Evolutionary conservation across 2,888 invertebrate genomes (phyloP), one percentile per base, ranked within the genome.

Genomic region (Patella pellucida): DNA sequence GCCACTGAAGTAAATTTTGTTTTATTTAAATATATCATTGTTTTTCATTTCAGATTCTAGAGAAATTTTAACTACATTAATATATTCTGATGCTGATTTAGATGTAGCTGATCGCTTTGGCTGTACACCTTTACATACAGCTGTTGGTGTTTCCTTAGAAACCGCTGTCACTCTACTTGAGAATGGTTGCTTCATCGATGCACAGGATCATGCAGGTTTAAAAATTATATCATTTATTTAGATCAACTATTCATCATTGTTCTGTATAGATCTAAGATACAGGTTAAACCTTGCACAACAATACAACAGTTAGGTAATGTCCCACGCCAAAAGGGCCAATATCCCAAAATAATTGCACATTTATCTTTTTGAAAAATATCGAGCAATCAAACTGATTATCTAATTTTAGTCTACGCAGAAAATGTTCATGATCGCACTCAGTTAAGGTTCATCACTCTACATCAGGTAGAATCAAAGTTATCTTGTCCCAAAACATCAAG

Each of bases 201-300:
- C 78, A 9, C 85, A 85, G 69, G 86, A 86, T 77, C 84, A 84
- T 81, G 85, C 85, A 62, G 86, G 86, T 86, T 69, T 11, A 62
- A 23, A 27, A 15, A 16, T 16, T 3, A 16, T 12, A 16, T 11
- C 23, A 19, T 19, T 69, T 62, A 23, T 14, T 19, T 51, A 16
- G 11, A n/a, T 27, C 4, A 41, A 41, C 4, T 41, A 41, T 41
- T 41, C 9, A 1, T 5, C 9, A 41, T 41, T 41, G 41, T 41
- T 62, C 23, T n/a, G 31, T 31, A 23, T 14, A 14, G 9, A 62
- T 23, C 11, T 19, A 11, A 11, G 19, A 62, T n/a, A 7, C n/a
- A 12, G 14, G 23, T 19, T 7, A 7, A 7, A 41, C 41, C 41
- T 41, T 41, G 41, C 41, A 41, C 41, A 41, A 41, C 41, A 41